These are phyloP conservation scores for Struthio camelus DNA, from an alignment of 2,113 vertebrate species.

Conservation along the genomic window DNA sequence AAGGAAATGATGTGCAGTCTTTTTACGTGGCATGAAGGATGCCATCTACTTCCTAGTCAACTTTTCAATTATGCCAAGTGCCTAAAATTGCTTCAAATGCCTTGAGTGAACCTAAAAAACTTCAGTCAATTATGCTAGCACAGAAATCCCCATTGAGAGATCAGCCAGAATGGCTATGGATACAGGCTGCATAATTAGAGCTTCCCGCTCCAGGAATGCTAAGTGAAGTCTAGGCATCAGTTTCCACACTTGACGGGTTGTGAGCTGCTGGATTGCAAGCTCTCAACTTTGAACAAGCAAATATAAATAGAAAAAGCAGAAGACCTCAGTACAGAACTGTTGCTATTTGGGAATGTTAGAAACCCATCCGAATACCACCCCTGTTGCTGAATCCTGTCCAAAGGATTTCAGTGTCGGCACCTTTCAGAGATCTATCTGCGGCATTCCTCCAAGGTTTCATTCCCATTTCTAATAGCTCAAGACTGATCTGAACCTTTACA, in stretches of 20 bases:
- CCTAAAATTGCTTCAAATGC: neutral
- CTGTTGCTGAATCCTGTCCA: neutral
- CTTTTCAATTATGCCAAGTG: neutral
- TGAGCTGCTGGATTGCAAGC: neutral
- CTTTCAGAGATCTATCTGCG: neutral
- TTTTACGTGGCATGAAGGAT: neutral
- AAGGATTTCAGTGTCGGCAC: neutral
- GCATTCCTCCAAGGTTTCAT: neutral
- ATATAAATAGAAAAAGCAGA: neutral
- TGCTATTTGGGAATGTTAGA: neutral
- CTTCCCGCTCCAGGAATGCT: neutral
- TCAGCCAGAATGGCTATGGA: neutral
- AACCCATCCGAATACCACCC: neutral
- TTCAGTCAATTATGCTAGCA: neutral
- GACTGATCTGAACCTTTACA: neutral
- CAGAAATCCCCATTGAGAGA: neutral
- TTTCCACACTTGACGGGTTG: neutral
- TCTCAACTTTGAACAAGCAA: neutral
- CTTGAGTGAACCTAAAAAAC: neutral
- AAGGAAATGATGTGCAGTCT: neutral
- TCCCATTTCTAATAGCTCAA: neutral
- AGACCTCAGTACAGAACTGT: accelerated
- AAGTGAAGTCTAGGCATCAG: neutral
- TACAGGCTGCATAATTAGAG: neutral
- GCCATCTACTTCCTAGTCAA: neutral